Evolutionary conservation across 2,888 invertebrate species (phyloP).

Genomic region (Microdon myrmicae): DNA sequence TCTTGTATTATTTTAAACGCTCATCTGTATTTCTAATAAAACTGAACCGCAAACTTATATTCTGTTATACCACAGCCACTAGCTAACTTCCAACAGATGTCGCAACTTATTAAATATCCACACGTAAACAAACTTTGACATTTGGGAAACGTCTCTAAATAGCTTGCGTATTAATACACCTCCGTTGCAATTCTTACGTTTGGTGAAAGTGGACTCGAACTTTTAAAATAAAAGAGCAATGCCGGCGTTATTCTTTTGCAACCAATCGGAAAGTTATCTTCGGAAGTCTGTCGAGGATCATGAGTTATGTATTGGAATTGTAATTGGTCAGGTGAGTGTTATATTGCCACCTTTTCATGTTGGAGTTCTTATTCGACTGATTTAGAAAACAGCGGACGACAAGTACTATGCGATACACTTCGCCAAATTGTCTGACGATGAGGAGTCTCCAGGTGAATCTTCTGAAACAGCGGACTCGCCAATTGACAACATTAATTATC

Average conservation of each 20-base stretch:
- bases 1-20: neutral
- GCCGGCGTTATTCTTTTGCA: constrained; percentile 76
- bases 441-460: constrained; percentile 22
- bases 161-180: neutral
- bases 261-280: constrained; percentile 75
- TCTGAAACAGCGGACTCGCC: constrained; percentile 27
- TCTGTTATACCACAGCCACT: too few relatives aligned
- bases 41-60: too few relatives aligned
- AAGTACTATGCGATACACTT: constrained; percentile 84
- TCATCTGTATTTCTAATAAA: too few relatives aligned
- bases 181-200: neutral
- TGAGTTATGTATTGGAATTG: constrained; percentile 77
- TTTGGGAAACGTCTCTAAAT: constrained; percentile 2
- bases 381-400: constrained; percentile 69
- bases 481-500: constrained; percentile 59
- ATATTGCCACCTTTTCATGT: neutral
- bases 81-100: too few relatives aligned
- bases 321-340: constrained; percentile 80
- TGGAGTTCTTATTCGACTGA: neutral
- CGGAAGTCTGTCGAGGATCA: constrained; percentile 73
- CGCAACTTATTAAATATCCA: constrained; percentile 4
- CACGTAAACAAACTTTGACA: constrained; percentile 49
- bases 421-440: constrained; percentile 76
- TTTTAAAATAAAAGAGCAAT: constrained; percentile 57
- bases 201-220: too few relatives aligned